Conservation (phyloP, 2,888 invertebrate genomes). For the Ariolimax columbianus region DNA sequence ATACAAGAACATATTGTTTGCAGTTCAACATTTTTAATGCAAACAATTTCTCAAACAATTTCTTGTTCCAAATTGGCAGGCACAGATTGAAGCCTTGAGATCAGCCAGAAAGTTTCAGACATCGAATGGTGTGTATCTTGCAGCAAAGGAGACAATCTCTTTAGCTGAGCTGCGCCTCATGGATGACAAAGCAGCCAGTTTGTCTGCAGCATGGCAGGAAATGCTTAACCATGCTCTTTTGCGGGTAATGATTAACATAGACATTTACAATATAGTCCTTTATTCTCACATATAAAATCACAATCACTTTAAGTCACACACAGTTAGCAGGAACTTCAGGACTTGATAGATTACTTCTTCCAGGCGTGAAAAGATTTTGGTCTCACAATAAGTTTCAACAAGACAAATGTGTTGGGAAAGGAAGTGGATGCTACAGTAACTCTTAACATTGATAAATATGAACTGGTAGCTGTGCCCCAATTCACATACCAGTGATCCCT, state of each 20-base stretch:
- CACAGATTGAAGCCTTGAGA: constrained; percentile 91
- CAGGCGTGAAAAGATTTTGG: no score
- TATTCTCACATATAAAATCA: background rate
- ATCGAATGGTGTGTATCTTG: constrained; percentile 93
- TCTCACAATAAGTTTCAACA: no score
- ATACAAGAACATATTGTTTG: background rate
- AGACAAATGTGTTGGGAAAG: no score
- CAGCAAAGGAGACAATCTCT: constrained; percentile 95
- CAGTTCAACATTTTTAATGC: background rate
- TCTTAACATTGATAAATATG: no score
- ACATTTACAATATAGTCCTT: background rate
- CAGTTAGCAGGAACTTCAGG: no score
- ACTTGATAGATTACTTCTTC: no score
- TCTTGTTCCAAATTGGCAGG: constrained; percentile 75
- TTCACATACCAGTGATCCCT: no score
- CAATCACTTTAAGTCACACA: background rate
- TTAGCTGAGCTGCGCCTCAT: constrained; percentile 91
- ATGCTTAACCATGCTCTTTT: constrained; percentile 96
- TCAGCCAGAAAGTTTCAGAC: constrained; percentile 94
- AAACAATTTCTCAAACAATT: background rate
- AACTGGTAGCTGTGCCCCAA: no score
- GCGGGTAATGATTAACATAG: constrained; percentile 82
- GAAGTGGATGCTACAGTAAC: no score
- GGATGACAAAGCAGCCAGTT: constrained; percentile 85
- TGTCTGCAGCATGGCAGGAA: constrained; percentile 98